Conservation (phyloP, 2,797 vertebrate genomes). For the Erpetoichthys calabaricus region DNA sequence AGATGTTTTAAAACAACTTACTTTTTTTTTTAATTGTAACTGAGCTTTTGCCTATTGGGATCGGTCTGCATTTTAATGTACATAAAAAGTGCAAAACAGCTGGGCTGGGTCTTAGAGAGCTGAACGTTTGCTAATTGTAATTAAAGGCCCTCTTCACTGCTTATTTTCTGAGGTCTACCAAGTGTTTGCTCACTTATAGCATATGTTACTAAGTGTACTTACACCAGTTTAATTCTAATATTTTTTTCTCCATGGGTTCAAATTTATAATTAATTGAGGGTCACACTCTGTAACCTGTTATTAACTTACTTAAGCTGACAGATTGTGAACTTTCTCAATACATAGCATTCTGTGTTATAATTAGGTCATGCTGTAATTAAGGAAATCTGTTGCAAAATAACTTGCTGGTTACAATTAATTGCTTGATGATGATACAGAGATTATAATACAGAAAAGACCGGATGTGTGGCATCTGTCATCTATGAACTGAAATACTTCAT, state of each 20-base stretch:
- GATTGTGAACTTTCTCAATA: slow-evolving; percentile 39
- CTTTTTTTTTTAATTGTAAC: neutral
- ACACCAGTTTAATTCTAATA: neutral
- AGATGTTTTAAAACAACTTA: too few relatives aligned
- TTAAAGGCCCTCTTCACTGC: neutral
- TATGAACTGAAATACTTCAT: too few relatives aligned
- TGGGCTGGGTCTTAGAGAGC: neutral
- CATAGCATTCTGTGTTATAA: slow-evolving; percentile 8
- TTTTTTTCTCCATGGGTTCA: slow-evolving; percentile 7
- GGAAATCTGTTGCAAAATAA: neutral
- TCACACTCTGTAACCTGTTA: slow-evolving; percentile 51
- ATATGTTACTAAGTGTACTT: neutral
- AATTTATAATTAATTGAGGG: slow-evolving; percentile 51
- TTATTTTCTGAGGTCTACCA: neutral
- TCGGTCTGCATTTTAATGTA: neutral
- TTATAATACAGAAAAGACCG: too few relatives aligned
- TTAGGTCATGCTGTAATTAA: neutral
- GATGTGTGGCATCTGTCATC: too few relatives aligned
- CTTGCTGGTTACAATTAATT: neutral
- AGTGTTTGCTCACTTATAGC: neutral
- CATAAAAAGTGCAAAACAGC: neutral
- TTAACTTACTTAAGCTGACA: slow-evolving; percentile 48
- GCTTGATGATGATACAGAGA: neutral
- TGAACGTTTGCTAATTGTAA: neutral
- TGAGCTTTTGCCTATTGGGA: neutral